phyloP scores from a whole-genome alignment of 2,797 vertebrate species.

The Pseudocheirus occidentalis region DNA sequence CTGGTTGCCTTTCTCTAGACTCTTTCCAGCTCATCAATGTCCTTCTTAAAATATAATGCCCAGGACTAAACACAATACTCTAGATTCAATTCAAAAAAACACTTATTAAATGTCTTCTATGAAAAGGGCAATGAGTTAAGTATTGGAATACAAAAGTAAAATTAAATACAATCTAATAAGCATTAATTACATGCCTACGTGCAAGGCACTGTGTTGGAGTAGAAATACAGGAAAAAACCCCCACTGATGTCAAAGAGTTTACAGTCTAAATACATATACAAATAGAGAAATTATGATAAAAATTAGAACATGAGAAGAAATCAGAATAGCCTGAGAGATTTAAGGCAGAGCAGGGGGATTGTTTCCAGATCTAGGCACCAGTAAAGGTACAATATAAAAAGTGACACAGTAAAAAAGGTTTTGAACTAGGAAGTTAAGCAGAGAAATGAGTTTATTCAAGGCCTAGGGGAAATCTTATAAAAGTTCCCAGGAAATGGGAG shows the following conservation, averaged over 20 bases:
- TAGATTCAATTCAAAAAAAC: background rate
- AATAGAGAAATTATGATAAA: background rate
- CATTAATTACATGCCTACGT: background rate
- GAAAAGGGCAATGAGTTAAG: background rate
- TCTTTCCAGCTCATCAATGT: background rate
- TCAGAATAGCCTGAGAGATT: background rate
- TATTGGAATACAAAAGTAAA: background rate
- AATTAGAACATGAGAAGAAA: background rate
- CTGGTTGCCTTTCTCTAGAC: background rate
- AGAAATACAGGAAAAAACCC: background rate
- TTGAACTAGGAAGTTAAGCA: too few species aligned
- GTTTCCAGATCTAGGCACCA: too few species aligned
- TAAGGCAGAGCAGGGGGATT: background rate
- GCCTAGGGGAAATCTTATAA: too few species aligned
- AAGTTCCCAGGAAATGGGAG: too few species aligned
- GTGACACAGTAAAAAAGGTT: too few species aligned
- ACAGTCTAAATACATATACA: background rate
- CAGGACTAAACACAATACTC: background rate
- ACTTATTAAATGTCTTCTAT: background rate
- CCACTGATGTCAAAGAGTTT: background rate
- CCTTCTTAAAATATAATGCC: background rate
- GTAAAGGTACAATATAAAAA: too few species aligned
- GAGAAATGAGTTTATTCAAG: too few species aligned
- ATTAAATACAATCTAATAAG: background rate
- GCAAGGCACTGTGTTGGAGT: background rate